Evolutionary conservation across 2,113 vertebrate genomes (phyloP), one percentile per base, ranked within the genome.

Genomic region (Pterocles gutturalis): DNA sequence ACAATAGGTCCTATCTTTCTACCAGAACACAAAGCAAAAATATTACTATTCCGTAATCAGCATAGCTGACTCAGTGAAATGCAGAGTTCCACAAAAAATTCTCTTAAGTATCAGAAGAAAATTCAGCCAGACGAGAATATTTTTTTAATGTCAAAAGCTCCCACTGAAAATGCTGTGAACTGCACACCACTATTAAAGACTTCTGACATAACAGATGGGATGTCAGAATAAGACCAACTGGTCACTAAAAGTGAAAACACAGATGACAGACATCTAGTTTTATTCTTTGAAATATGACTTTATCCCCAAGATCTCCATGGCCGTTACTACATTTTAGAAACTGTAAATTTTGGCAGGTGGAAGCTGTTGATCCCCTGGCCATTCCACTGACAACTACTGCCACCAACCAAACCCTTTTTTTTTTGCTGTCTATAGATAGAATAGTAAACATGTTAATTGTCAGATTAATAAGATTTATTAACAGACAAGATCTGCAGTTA

Each of bases 121-220:
- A 87, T 14, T 3, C 26, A 76, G 87, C 33, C 94, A 90, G 54
- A 95, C 67, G 62, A 93, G 92, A 92, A 93, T 11, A 15, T 16
- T 64, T n/a, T 94, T 67, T 75, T 71, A 8, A 60, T 64, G 90
- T 97, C 96, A 94, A 78, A 96, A 94, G 22, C 46, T 60, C 71
- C n/a, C 76, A 75, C n/a, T 38, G 89, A 53, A 22, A 46, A 51
- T 12, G 28, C 78, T 82, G 69, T n/a, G 61, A 98, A 82, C 76
- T 48, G 82, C 64, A 81, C 8, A 72, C 54, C 51, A 64, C 84
- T 55, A 66, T 21, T 96, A 97, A 97, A 38, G 76, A 92, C 86
- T 95, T 96, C 28, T 96, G 96, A 97, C 96, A 89, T 67, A 96
- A 98, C 96, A 97, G 96, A 97, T 96, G 87, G 94, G 83, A 93